These are phyloP conservation scores for Metridium senile DNA, from an alignment of 92 coral and sea anemone species.

Conservation along the genomic window DNA sequence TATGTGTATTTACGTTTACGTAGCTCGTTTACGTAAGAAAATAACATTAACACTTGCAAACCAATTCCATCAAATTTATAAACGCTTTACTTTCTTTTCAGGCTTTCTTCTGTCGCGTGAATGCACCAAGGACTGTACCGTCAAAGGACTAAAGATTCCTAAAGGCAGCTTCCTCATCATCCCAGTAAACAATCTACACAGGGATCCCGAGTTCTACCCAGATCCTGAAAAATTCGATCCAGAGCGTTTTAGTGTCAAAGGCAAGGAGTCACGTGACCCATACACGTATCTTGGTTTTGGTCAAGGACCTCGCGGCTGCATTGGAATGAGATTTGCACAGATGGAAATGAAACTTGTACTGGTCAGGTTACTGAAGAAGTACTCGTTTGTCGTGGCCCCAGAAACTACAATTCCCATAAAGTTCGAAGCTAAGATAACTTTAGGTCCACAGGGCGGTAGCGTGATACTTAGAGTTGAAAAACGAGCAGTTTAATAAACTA, in stretches of 20 bases:
- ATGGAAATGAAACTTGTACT: slow-evolving; percentile 72
- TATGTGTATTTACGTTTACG: too few relatives aligned
- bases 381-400: slow-evolving; percentile 44
- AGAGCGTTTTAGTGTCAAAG: slow-evolving; percentile 59
- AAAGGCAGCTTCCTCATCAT: slow-evolving; percentile 32
- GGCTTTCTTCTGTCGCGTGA: slow-evolving; percentile 24
- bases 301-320: slow-evolving; percentile 66
- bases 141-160: slow-evolving; percentile 45
- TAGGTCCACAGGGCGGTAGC: background rate
- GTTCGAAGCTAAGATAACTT: background rate
- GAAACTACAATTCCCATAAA: slow-evolving; percentile 56
- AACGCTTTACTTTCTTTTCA: slow-evolving; percentile 8
- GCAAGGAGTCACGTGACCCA: slow-evolving; percentile 68
- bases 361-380: slow-evolving; percentile 57
- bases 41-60: too few relatives aligned
- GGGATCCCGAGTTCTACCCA: slow-evolving; percentile 54
- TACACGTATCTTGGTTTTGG: slow-evolving; percentile 56
- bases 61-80: too few relatives aligned
- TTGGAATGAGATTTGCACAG: slow-evolving; percentile 76
- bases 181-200: slow-evolving; percentile 49
- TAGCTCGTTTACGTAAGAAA: too few relatives aligned
- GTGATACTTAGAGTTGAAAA: background rate
- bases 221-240: slow-evolving; percentile 71
- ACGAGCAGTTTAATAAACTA: background rate
- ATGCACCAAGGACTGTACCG: slow-evolving; percentile 48